These are phyloP conservation scores for Rotaria socialis DNA, from an alignment of 2,888 invertebrate genomes.

Conservation along the genomic window DNA sequence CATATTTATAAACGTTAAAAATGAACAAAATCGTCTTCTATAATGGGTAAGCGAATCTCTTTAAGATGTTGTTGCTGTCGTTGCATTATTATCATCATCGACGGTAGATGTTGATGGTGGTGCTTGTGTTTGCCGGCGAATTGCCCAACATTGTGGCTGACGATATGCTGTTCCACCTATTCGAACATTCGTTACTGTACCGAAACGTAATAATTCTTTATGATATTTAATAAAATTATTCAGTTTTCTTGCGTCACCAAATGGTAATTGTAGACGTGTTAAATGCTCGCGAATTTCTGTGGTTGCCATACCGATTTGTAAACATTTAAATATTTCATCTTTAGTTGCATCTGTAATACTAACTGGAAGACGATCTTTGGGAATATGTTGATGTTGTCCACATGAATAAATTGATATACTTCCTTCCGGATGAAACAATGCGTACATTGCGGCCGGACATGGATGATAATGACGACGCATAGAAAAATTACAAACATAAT, in stretches of 20 bases:
- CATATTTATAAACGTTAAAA: not conserved
- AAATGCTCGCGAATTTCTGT: conserved; percentile 15
- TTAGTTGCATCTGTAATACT: conserved; percentile 23
- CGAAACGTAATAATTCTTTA: conserved; percentile 35
- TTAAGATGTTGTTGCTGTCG: not conserved
- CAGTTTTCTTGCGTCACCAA: conserved; percentile 35
- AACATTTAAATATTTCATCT: conserved; percentile 35
- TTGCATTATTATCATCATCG: not conserved
- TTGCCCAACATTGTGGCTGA: conserved; percentile 33
- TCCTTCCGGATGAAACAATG: conserved; percentile 25
- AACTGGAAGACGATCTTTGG: conserved; percentile 33
- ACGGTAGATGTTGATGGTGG: not conserved
- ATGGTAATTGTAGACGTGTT: not conserved
- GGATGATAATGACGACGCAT: conserved; percentile 38
- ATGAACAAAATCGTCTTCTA: not conserved
- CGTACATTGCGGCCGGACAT: conserved; percentile 36
- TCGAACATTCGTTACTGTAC: conserved; percentile 33
- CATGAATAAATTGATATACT: conserved; percentile 29
- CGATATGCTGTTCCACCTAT: conserved; percentile 30
- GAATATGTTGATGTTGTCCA: conserved; percentile 33
- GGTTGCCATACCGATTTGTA: conserved; percentile 9
- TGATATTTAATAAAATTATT: conserved; percentile 37
- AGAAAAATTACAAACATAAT: conserved; percentile 34
- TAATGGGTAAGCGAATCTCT: too few relatives aligned
- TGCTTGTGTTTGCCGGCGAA: not conserved